Conservation (phyloP, 2,888 invertebrate genomes). For the Cephus pulcher region DNA sequence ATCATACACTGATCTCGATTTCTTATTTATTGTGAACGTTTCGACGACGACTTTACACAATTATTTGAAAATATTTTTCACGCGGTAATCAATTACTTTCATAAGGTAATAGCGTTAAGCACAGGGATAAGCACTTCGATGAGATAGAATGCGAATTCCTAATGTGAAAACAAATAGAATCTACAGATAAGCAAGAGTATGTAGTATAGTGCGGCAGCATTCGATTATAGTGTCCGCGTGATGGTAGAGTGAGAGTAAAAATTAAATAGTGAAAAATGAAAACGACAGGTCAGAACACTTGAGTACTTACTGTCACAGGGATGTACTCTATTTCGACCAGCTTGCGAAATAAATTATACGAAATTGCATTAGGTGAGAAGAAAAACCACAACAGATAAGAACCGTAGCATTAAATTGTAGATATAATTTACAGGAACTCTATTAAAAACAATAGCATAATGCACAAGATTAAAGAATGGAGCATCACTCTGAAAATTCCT, state of each 20-base stretch:
- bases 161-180: neutral
- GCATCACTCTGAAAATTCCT: neutral
- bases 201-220: neutral
- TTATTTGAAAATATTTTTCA: neutral
- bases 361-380: conserved; percentile 51
- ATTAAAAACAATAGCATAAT: neutral
- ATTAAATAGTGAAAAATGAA: neutral
- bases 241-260: neutral
- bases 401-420: neutral
- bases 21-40: neutral
- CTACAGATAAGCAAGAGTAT: neutral
- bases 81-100: neutral
- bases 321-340: conserved; percentile 76
- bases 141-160: neutral
- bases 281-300: neutral
- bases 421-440: neutral
- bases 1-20: neutral
- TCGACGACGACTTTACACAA: too few relatives aligned
- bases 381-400: conserved; percentile 16
- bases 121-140: neutral
- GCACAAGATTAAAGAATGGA: neutral
- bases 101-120: neutral
- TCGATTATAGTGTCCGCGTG: neutral
- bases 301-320: conserved; percentile 66
- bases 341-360: conserved; percentile 69